Percentiles rank a stretch among this genome's conserved stretches.
Conservation (phyloP, 2,113 vertebrate genomes). For the Epinephelus moara region DNA sequence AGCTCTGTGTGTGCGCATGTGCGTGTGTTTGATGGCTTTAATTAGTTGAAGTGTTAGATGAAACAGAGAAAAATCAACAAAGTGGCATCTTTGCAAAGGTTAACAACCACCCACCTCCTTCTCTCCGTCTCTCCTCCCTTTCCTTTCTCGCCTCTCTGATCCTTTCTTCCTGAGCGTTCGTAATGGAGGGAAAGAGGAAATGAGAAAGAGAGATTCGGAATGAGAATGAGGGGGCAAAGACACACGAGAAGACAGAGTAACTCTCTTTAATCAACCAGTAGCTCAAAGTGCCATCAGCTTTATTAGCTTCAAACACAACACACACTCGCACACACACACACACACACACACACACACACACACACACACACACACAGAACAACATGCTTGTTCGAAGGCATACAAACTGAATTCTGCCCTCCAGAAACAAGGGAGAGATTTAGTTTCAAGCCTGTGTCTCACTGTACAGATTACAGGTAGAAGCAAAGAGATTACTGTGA, state of each 20-base stretch:
- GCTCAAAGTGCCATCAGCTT: conserved; percentile 57
- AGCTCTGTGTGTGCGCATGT: conserved; percentile 16
- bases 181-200: conserved; percentile 7
- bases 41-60: conserved; percentile 63
- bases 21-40: conserved; percentile 64
- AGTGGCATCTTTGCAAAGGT: conserved; percentile 69
- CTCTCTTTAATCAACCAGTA: conserved; percentile 61
- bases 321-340: not conserved
- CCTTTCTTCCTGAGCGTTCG: conserved; percentile 4
- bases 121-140: not conserved
- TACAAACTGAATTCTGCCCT: conserved; percentile 51
- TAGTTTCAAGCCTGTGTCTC: conserved; percentile 35
- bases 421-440: conserved; percentile 46
- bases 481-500: conserved; percentile 51
- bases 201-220: conserved; percentile 20
- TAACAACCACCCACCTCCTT: conserved; percentile 56
- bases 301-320: conserved; percentile 56
- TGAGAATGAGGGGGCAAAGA: conserved; percentile 42
- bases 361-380: not conserved
- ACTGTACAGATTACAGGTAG: conserved; percentile 63
- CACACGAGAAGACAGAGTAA: conserved; percentile 42
- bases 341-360: not conserved
- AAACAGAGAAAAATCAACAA: conserved; percentile 72
- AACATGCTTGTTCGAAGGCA: conserved; percentile 21
- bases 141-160: conserved; percentile 11